Evolutionary conservation across 2,888 invertebrate species (phyloP).

Genomic region (Nezara viridula): DNA sequence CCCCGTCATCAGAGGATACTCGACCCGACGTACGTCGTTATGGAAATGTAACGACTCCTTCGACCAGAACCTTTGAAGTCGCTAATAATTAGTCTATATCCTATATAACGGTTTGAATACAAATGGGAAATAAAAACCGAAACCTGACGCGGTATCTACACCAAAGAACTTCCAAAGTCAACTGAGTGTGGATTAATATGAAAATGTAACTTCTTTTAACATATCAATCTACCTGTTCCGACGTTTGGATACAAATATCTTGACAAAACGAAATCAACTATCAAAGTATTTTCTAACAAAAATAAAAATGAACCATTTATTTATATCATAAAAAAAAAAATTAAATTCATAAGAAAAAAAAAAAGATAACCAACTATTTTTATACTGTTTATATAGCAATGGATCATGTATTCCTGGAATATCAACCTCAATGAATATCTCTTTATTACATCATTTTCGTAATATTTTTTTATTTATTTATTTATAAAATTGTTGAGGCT

Average conservation of each 20-base stretch:
- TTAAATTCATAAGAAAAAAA: no score
- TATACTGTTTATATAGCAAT: no score
- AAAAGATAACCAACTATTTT: no score
- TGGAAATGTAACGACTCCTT: slow-evolving; percentile 19
- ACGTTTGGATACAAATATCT: background rate
- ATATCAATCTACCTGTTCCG: background rate
- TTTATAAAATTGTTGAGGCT: no score
- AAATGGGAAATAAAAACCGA: background rate
- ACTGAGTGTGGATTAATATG: background rate
- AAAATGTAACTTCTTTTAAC: background rate
- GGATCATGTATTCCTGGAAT: no score
- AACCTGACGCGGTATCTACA: background rate
- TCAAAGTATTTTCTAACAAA: background rate
- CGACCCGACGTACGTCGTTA: background rate
- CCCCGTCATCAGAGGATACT: background rate
- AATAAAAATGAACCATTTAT: background rate
- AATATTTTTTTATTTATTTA: no score
- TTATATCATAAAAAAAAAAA: no score
- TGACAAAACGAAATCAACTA: background rate
- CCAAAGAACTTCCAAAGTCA: background rate
- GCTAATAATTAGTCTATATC: background rate
- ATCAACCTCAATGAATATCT: no score
- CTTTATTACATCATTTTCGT: no score
- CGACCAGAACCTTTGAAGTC: slow-evolving; percentile 6
- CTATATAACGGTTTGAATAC: background rate